Evolutionary conservation across 2,888 invertebrate genomes (phyloP).

Genomic region (Eilema depressum): DNA sequence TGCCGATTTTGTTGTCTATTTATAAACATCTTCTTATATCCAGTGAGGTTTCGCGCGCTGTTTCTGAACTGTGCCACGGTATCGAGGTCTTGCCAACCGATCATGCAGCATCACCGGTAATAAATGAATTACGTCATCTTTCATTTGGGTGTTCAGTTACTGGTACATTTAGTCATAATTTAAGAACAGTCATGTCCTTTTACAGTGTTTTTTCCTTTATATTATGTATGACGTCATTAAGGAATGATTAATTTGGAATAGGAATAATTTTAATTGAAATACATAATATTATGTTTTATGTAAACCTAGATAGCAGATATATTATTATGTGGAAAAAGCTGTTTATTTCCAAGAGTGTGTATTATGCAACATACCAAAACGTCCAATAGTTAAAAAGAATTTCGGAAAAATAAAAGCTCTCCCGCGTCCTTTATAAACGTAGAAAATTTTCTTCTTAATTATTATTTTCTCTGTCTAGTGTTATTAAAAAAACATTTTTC

Average conservation of each 20-base stretch:
- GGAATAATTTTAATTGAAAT: slow-evolving; percentile 10
- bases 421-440: no score
- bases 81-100: slow-evolving; percentile 67
- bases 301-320: neutral
- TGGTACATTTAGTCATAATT: slow-evolving; percentile 29
- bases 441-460: no score
- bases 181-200: slow-evolving; percentile 14
- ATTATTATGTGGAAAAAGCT: neutral
- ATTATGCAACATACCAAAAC: no score
- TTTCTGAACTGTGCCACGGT: slow-evolving; percentile 51
- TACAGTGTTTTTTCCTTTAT: slow-evolving; percentile 7
- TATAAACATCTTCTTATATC: slow-evolving; percentile 67
- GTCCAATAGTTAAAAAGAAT: neutral
- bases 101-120: slow-evolving; percentile 40
- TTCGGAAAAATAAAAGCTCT: no score
- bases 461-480: no score
- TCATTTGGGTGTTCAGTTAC: slow-evolving; percentile 40
- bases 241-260: neutral
- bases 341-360: no score
- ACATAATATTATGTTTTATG: slow-evolving; percentile 17
- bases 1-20: slow-evolving; percentile 74
- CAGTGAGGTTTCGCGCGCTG: slow-evolving; percentile 53
- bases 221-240: slow-evolving; percentile 17
- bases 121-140: slow-evolving; percentile 34
- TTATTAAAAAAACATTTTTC: no score